These are phyloP conservation scores for Pedionomus torquatus DNA, from an alignment of 2,113 vertebrate species.

Conservation along the genomic window DNA sequence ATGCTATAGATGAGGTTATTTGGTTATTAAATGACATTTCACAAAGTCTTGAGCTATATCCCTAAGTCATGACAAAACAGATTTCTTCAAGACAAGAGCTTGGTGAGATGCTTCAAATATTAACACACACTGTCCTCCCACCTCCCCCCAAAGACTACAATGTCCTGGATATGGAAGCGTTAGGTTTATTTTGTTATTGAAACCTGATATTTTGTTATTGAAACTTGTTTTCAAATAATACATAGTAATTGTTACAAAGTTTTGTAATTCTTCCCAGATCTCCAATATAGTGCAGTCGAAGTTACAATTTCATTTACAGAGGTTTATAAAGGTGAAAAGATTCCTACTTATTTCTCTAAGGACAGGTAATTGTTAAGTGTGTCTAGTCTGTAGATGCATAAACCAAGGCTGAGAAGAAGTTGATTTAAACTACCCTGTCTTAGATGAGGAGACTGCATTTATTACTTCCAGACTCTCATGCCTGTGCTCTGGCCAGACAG, in stretches of 20 bases:
- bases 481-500: neutral
- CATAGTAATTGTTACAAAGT: neutral
- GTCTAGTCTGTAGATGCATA: neutral
- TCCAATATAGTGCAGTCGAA: neutral
- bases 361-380: neutral
- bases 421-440: neutral
- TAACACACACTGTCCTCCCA: neutral
- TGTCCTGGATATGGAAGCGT: rapidly evolving
- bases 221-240: neutral
- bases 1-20: neutral
- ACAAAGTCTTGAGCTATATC: neutral
- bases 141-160: neutral
- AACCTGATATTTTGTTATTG: too few relatives aligned
- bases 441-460: neutral
- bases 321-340: neutral
- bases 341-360: neutral
- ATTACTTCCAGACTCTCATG: neutral
- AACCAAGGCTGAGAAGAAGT: neutral
- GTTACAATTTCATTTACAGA: neutral
- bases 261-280: neutral
- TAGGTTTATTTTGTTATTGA: neutral
- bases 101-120: neutral
- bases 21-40: slow-evolving; percentile 17
- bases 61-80: neutral
- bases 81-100: neutral